Evolutionary conservation across 2,113 vertebrate genomes (phyloP).

Genomic region (Camelus bactrianus): DNA sequence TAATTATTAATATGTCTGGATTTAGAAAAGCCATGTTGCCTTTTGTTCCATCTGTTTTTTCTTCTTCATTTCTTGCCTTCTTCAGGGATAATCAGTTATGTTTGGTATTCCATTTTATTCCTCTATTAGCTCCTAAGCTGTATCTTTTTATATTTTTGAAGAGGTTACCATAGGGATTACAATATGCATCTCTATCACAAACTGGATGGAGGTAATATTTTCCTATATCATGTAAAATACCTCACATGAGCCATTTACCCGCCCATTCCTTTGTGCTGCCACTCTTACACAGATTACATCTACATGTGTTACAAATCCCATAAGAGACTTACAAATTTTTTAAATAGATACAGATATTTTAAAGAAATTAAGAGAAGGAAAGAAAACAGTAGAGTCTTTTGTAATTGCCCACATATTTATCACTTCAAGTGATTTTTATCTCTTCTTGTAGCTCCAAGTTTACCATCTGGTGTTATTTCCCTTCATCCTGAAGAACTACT

Average conservation of each 20-base stretch:
- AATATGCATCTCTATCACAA: background rate
- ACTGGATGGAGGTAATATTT: background rate
- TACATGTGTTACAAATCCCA: background rate
- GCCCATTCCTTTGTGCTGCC: background rate
- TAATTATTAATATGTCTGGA: background rate
- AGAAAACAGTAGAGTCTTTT: background rate
- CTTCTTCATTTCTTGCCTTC: background rate
- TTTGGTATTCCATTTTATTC: background rate
- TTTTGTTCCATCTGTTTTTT: background rate
- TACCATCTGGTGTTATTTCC: background rate
- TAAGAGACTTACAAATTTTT: background rate
- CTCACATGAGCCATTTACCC: background rate
- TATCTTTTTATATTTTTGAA: background rate
- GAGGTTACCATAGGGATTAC: background rate
- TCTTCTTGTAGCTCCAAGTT: background rate
- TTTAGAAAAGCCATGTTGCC: background rate
- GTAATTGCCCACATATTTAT: background rate
- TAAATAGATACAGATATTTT: background rate
- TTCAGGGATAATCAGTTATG: background rate
- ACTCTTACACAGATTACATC: background rate
- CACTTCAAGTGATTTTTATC: background rate
- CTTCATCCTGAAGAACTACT: background rate
- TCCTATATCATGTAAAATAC: background rate
- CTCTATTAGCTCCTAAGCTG: background rate
- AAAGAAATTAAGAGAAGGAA: background rate